phyloP scores from a whole-genome alignment of 2,797 vertebrate species.

The Pseudochaenichthys georgianus region DNA sequence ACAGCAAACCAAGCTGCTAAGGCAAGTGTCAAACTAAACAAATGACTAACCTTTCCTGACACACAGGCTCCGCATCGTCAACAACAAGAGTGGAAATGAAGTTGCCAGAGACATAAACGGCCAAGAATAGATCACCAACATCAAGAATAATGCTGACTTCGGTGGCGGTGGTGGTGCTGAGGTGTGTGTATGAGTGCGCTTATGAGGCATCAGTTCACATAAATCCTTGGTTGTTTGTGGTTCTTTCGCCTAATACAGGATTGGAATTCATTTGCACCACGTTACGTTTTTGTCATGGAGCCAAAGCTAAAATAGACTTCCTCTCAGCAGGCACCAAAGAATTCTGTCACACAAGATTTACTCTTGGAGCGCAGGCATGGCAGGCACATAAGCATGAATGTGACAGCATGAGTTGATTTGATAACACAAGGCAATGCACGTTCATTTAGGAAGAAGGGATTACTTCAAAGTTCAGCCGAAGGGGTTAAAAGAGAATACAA shows the following conservation, averaged over 20 bases:
- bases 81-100: conserved; percentile 61
- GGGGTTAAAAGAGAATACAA: conserved; percentile 32
- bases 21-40: conserved; percentile 68
- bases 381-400: conserved; percentile 44
- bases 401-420: conserved; percentile 54
- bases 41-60: conserved; percentile 59
- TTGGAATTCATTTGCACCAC: conserved; percentile 33
- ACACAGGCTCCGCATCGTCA: conserved; percentile 47
- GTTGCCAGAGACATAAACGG: conserved; percentile 40
- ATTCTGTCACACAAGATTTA: conserved; percentile 53
- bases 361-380: conserved; percentile 31
- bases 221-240: conserved; percentile 21
- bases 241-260: conserved; percentile 22
- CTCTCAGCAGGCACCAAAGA: conserved; percentile 55
- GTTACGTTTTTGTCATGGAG: conserved; percentile 60
- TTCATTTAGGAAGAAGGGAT: conserved; percentile 49
- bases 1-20: conserved; percentile 61
- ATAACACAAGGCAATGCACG: conserved; percentile 48
- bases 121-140: conserved; percentile 52
- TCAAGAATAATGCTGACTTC: conserved; percentile 56
- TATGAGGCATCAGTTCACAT: conserved; percentile 35
- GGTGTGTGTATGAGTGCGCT: conserved; percentile 15
- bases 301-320: conserved; percentile 70
- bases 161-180: background rate
- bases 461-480: conserved; percentile 60